These are phyloP conservation scores for Amniataba percoides DNA, from an alignment of 2,797 vertebrate species.

Conservation along the genomic window DNA sequence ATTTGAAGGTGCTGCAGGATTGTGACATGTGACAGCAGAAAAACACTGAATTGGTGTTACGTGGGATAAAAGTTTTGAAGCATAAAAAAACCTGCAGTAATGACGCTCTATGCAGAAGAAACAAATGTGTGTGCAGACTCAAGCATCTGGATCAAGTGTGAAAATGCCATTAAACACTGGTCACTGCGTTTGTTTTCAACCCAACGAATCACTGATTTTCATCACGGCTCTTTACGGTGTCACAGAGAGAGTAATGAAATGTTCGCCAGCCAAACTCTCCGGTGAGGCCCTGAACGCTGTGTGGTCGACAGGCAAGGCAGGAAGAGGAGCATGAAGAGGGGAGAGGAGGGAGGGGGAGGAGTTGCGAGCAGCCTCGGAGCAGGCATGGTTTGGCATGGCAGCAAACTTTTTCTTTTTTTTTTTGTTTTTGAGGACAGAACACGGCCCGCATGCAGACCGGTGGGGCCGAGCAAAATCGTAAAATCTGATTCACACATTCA, in stretches of 20 bases:
- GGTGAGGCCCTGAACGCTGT: constrained; percentile 17
- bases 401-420: constrained; percentile 30
- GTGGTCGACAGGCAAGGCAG: constrained; percentile 71
- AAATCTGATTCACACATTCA: constrained; percentile 41
- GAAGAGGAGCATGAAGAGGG: constrained; percentile 41
- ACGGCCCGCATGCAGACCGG: constrained; percentile 69
- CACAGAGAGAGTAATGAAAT: constrained; percentile 1
- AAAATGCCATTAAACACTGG: not conserved
- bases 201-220: not conserved
- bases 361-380: constrained; percentile 56
- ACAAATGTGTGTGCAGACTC: not conserved
- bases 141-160: not conserved
- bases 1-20: no score
- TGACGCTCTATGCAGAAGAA: not conserved
- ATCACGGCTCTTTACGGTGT: constrained; percentile 1
- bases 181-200: not conserved
- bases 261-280: constrained; percentile 46
- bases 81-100: not conserved
- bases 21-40: no score
- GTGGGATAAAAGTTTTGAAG: not conserved
- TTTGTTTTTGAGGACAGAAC: not conserved
- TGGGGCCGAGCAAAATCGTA: constrained; percentile 28
- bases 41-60: not conserved
- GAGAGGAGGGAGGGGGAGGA: constrained; percentile 13
- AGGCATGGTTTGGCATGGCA: constrained; percentile 62